phyloP scores from a whole-genome alignment of 2,797 vertebrate species.

The Eupleurogrammus muticus region DNA sequence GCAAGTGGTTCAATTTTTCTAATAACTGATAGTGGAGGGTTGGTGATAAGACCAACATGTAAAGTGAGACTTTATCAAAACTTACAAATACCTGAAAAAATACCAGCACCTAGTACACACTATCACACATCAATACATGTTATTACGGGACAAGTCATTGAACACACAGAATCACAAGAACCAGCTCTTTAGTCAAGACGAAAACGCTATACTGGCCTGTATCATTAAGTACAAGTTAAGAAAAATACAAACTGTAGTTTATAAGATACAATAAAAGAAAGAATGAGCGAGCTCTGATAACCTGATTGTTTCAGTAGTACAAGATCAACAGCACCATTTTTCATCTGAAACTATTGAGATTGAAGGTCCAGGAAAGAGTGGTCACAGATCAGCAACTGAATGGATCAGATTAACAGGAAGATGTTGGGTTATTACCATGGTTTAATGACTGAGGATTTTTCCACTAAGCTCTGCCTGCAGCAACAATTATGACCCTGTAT shows the following conservation, averaged over 20 bases:
- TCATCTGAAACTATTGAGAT: constrained; percentile 32
- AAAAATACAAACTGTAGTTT: constrained; percentile 28
- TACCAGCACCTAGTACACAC: constrained; percentile 6
- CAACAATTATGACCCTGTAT: constrained; percentile 8
- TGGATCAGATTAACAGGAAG: constrained; percentile 10
- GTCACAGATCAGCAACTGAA: constrained; percentile 26
- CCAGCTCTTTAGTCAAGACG: constrained; percentile 38
- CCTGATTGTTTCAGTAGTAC: constrained; percentile 51
- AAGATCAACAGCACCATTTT: constrained; percentile 60
- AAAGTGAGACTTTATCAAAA: constrained; percentile 30
- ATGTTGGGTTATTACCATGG: too few species aligned
- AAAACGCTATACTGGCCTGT: constrained; percentile 40
- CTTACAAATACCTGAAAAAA: constrained; percentile 40
- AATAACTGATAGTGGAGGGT: constrained; percentile 9
- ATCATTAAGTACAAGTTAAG: constrained; percentile 38
- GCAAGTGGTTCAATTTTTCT: constrained; percentile 43
- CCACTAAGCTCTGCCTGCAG: neutral
- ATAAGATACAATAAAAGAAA: constrained; percentile 25
- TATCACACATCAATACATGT: neutral
- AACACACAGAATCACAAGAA: constrained; percentile 54
- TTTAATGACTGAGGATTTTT: too few species aligned
- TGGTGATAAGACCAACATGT: constrained; percentile 13
- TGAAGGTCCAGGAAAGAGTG: constrained; percentile 16
- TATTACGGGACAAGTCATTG: constrained; percentile 34
- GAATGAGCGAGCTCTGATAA: constrained; percentile 14